Conservation (phyloP, 2,888 invertebrate genomes). For the Scaeva pyrastri region DNA sequence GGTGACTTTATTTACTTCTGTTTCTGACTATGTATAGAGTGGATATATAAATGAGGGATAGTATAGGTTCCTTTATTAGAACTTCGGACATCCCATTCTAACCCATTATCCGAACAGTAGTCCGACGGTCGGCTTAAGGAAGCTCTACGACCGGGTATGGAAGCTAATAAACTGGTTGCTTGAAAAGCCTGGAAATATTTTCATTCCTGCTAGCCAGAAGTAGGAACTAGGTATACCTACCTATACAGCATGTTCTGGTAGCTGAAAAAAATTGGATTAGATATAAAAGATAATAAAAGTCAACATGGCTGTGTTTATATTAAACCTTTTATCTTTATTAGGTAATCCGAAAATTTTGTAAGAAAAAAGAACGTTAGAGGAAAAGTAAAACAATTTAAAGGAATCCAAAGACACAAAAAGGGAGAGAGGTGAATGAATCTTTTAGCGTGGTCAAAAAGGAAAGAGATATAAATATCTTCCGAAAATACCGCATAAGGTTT, state of each 20-base stretch:
- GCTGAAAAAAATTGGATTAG: background rate
- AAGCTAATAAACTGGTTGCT: background rate
- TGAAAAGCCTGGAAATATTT: background rate
- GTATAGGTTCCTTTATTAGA: background rate
- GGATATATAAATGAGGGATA: background rate
- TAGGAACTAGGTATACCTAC: background rate
- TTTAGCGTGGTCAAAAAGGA: no score
- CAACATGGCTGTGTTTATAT: background rate
- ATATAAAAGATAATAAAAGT: background rate
- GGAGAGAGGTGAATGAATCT: background rate
- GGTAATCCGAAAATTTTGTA: background rate
- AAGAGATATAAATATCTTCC: no score
- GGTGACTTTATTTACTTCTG: background rate
- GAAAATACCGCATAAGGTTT: no score
- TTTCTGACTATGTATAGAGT: background rate
- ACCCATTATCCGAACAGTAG: background rate
- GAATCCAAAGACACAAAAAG: background rate
- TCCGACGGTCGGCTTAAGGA: background rate
- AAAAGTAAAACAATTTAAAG: background rate
- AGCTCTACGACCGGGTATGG: background rate
- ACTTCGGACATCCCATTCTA: background rate
- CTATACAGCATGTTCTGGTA: background rate
- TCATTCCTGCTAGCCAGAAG: background rate
- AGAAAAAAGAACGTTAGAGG: background rate
- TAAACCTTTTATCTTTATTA: constrained; percentile 26